Evolutionary conservation across 2,888 invertebrate species (phyloP).

Genomic region (Myathropa florea): DNA sequence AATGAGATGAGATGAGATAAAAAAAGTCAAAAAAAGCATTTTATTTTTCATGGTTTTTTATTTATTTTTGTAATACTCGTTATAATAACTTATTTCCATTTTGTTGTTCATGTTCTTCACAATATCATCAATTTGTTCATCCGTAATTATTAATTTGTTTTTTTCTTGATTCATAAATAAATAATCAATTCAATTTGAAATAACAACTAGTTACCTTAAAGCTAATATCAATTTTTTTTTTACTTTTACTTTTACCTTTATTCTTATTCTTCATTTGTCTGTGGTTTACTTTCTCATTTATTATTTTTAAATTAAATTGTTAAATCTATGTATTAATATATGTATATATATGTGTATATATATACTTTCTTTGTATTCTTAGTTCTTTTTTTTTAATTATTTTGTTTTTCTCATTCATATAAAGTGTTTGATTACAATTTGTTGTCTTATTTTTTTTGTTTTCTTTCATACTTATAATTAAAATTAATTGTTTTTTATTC

Average conservation of each 20-base stretch:
- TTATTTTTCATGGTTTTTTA: conserved; percentile 41
- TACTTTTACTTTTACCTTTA: conserved; percentile 21
- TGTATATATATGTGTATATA: conserved; percentile 56
- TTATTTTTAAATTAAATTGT: conserved; percentile 51
- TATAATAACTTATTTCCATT: conserved; percentile 69
- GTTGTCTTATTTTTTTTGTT: conserved; percentile 21
- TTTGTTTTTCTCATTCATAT: conserved; percentile 48
- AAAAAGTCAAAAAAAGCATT: neutral
- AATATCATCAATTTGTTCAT: conserved; percentile 69
- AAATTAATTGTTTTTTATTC: conserved; percentile 49
- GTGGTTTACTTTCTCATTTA: conserved; percentile 19
- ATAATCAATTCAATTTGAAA: conserved; percentile 71
- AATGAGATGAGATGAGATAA: no score
- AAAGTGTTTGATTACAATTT: conserved; percentile 69
- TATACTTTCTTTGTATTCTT: conserved; percentile 55
- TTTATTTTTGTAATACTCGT: conserved; percentile 69
- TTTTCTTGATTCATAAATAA: conserved; percentile 68
- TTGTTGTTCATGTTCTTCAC: conserved; percentile 68
- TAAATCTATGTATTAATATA: conserved; percentile 52
- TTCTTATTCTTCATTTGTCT: conserved; percentile 34
- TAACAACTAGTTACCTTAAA: conserved; percentile 70
- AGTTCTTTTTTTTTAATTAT: conserved; percentile 16
- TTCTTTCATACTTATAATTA: conserved; percentile 27
- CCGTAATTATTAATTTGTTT: conserved; percentile 62
- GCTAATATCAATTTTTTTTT: conserved; percentile 60